A percentile compares a stretch with the other conserved stretches of the same genome.
Conservation (phyloP, 2,113 vertebrate genomes). For the Lophius piscatorius region DNA sequence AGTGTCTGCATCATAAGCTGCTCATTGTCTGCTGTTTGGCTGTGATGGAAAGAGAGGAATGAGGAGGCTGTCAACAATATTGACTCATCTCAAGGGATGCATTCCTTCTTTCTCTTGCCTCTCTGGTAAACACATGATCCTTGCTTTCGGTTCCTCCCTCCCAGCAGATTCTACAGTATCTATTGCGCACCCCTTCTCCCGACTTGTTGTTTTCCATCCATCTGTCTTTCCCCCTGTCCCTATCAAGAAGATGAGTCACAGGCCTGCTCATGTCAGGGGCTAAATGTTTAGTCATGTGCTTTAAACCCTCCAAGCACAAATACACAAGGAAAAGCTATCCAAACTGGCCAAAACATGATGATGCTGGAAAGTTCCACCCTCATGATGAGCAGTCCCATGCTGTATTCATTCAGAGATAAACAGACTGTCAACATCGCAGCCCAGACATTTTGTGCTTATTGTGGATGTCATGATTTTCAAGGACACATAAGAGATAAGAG, state of each 20-base stretch:
- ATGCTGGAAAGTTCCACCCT: constrained; percentile 68
- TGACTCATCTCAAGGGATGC: constrained; percentile 64
- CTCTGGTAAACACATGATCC: constrained; percentile 66
- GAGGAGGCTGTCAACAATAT: constrained; percentile 60
- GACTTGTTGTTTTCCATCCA: constrained; percentile 58
- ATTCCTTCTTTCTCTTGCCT: constrained; percentile 57
- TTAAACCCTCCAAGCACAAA: constrained; percentile 51
- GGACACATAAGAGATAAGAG: constrained; percentile 60
- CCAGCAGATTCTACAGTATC: constrained; percentile 57
- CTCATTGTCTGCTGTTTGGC: constrained; percentile 48
- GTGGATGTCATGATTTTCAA: constrained; percentile 63
- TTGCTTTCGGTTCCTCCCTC: constrained; percentile 58
- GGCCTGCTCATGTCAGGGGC: constrained; percentile 58
- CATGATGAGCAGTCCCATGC: constrained; percentile 47
- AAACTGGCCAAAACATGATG: constrained; percentile 61
- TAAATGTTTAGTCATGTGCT: constrained; percentile 67
- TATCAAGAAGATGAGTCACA: constrained; percentile 75
- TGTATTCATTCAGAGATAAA: constrained; percentile 72
- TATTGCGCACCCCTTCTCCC: constrained; percentile 9
- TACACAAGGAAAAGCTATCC: constrained; percentile 23
- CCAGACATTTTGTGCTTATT: constrained; percentile 67
- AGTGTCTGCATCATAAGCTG: constrained; percentile 36
- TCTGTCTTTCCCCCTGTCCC: constrained; percentile 55
- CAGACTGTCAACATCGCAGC: constrained; percentile 54
- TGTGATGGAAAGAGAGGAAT: constrained; percentile 47